Evolutionary conservation across 2,113 vertebrate species (phyloP).

Genomic region (Euleptes europaea): DNA sequence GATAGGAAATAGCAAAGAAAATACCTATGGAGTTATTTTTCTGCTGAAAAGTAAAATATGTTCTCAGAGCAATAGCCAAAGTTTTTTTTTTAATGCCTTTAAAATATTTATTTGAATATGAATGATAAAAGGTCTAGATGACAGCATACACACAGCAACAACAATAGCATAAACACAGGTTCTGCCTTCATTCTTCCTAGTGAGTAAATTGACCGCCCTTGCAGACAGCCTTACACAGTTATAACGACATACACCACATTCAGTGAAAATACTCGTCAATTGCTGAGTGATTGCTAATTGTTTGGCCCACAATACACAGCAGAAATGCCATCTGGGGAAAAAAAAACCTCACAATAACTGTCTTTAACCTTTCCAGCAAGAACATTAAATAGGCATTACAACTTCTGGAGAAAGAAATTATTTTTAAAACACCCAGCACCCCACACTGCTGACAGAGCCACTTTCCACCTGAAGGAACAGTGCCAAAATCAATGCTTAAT

Average conservation of each 20-base stretch:
- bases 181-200: not conserved
- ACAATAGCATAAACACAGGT: not conserved
- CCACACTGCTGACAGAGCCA: conserved; percentile 41
- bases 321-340: conserved; percentile 28
- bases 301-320: conserved; percentile 21
- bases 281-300: conserved; percentile 15
- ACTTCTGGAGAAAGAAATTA: not conserved
- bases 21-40: not conserved
- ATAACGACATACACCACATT: not conserved
- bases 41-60: not conserved
- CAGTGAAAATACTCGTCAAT: conserved; percentile 17
- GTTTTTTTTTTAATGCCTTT: not conserved
- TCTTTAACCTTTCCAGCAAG: conserved; percentile 55
- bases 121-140: not conserved
- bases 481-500: conserved; percentile 65
- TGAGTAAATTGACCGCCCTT: not conserved
- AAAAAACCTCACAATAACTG: conserved; percentile 15
- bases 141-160: conserved; percentile 15
- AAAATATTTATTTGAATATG: not conserved
- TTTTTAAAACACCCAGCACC: conserved; percentile 12
- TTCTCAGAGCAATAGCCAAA: not conserved
- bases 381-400: conserved; percentile 31
- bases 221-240: not conserved
- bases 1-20: not conserved
- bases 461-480: conserved; percentile 47